Evolutionary conservation across 1,140 invertebrate species (phyloP).

Genomic region (Drosophila melanogaster): Release_6_plus_ISO1_MT NT_033779.5:11650001-11650500

Average conservation of each 20-base stretch:
- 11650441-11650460: constrained; percentile 67
- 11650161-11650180: constrained; percentile 4
- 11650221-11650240: constrained; percentile 46
- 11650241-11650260: constrained; percentile 64
- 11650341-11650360: constrained; percentile 68
- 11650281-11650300: constrained; percentile 48
- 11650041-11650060: constrained; percentile 46
- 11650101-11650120: constrained; percentile 64
- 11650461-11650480: constrained; percentile 6
- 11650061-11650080: constrained; percentile 43
- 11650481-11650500: constrained; percentile 33
- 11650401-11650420: constrained; percentile 58
- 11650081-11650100: constrained; percentile 61
- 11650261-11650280: constrained; percentile 80
- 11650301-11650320: constrained; percentile 54
- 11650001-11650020: constrained; percentile 10
- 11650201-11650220: constrained; percentile 1
- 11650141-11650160: constrained; percentile 18
- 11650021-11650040: constrained; percentile 59
- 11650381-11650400: constrained; percentile 5
- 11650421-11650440: constrained; percentile 79
- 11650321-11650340: constrained; percentile 80
- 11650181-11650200: background rate
- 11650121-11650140: constrained; percentile 17
- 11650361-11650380: constrained; percentile 5